Conservation (phyloP, 2,113 vertebrate genomes). For the Rhabdomys dilectus region DNA sequence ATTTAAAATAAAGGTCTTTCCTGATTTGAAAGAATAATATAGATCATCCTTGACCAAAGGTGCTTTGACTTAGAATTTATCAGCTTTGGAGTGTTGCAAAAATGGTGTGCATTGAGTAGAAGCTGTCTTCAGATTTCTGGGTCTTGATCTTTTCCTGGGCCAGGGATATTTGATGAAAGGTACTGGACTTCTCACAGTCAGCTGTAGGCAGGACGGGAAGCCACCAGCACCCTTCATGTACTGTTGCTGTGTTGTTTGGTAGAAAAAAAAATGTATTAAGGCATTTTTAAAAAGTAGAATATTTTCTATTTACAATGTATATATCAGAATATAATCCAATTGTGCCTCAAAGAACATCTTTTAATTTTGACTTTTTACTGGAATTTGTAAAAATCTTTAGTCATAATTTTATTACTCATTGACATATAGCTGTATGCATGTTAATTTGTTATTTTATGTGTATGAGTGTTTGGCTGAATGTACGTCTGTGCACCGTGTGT, state of each 20-base stretch:
- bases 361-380: conserved; percentile 11
- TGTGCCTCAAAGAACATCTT: neutral
- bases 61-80: neutral
- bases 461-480: neutral
- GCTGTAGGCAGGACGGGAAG: neutral
- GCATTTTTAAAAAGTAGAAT: neutral
- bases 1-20: neutral
- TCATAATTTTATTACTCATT: neutral
- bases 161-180: neutral
- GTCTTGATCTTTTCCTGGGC: neutral
- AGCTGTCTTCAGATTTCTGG: neutral
- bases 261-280: neutral
- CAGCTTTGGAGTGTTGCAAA: neutral
- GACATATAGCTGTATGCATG: neutral
- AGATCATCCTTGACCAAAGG: neutral
- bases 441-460: neutral
- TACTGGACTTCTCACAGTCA: neutral
- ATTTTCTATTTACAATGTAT: neutral
- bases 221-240: neutral
- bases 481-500: neutral
- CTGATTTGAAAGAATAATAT: conserved; percentile 1
- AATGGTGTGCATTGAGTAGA: neutral
- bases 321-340: neutral
- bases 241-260: no score
- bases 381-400: neutral